Evolutionary conservation across 2,113 vertebrate species (phyloP).

Genomic region (Crypturellus undulatus): DNA sequence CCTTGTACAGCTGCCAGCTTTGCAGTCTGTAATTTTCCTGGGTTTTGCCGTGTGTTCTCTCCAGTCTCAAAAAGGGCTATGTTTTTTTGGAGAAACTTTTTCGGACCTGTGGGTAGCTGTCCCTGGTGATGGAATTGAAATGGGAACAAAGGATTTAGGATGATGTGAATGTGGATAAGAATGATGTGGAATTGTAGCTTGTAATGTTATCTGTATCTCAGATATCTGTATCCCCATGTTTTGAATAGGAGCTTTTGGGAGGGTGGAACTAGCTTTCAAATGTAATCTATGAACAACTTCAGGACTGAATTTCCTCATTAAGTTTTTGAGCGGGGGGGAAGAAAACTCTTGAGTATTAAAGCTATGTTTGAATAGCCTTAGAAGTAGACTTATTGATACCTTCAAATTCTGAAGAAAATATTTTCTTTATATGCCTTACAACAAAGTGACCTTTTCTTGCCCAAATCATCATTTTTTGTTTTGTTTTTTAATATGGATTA

Average conservation of each 20-base stretch:
- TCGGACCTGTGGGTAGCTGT: neutral
- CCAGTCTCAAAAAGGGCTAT: neutral
- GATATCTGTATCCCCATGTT: neutral
- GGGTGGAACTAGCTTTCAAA: neutral
- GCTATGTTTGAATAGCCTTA: neutral
- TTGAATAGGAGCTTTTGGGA: rapidly evolving
- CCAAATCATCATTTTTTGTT: no score
- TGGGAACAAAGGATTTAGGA: neutral
- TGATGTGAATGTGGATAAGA: neutral
- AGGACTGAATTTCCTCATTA: neutral
- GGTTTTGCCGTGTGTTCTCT: neutral
- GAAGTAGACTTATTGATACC: neutral
- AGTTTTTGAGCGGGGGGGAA: neutral
- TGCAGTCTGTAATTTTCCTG: neutral
- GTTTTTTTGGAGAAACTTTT: neutral
- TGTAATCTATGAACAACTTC: neutral
- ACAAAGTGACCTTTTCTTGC: neutral
- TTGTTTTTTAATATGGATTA: neutral
- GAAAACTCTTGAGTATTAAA: neutral
- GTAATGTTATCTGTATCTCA: neutral
- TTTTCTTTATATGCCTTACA: neutral
- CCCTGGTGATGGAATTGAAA: neutral
- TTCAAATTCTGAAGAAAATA: neutral
- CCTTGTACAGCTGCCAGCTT: neutral
- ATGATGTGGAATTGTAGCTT: neutral